These are phyloP conservation scores for Mormyrus hasselquistii DNA, from an alignment of 2,797 vertebrate genomes.

Conservation along the genomic window DNA sequence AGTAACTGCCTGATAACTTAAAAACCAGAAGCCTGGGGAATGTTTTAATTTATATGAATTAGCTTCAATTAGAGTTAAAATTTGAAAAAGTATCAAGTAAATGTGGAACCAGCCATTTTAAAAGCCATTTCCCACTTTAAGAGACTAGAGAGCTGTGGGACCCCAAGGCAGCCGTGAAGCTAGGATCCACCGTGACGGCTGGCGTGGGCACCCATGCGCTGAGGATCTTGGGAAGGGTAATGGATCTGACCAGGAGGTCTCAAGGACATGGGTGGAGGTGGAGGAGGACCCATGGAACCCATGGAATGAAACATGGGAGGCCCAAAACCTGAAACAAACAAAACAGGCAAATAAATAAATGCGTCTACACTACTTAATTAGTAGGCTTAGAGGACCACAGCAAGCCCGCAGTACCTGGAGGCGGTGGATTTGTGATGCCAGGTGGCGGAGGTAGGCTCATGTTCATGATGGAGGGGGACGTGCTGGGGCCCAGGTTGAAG, in stretches of 20 bases:
- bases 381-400: neutral
- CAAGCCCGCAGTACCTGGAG: slow-evolving; percentile 72
- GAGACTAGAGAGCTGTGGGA: neutral
- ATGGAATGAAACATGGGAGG: slow-evolving; percentile 79
- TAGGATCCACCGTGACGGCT: slow-evolving; percentile 73
- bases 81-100: neutral
- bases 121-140: neutral
- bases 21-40: neutral
- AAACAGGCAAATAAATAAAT: slow-evolving; percentile 19
- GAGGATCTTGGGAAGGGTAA: slow-evolving; percentile 96
- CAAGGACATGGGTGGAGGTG: slow-evolving; percentile 84
- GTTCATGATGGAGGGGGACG: slow-evolving; percentile 85
- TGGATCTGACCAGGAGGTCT: slow-evolving; percentile 94
- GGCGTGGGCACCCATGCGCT: slow-evolving; percentile 94
- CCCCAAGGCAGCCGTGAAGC: slow-evolving; percentile 15
- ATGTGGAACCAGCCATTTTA: neutral
- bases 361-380: neutral
- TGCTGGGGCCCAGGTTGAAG: slow-evolving; percentile 86
- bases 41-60: neutral
- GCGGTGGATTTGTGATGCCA: slow-evolving; percentile 82
- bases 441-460: slow-evolving; percentile 88
- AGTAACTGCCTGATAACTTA: neutral
- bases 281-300: slow-evolving; percentile 84
- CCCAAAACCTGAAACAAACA: slow-evolving; percentile 71
- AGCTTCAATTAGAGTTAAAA: neutral